phyloP scores from a whole-genome alignment of 2,113 vertebrate genomes.

The Alectura lathami region DNA sequence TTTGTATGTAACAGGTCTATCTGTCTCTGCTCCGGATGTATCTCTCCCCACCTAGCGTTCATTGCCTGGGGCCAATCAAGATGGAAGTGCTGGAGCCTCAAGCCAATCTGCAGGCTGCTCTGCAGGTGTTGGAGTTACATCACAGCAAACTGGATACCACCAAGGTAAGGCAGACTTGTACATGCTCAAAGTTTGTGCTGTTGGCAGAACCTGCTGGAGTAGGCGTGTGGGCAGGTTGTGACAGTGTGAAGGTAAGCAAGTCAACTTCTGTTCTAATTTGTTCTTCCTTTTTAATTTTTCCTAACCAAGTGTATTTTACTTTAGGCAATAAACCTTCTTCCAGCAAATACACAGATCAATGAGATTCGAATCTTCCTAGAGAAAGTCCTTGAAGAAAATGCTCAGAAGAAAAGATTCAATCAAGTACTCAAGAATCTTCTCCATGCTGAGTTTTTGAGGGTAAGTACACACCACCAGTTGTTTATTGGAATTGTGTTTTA shows the following conservation, averaged over 20 bases:
- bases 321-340: constrained; percentile 94
- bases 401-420: constrained; percentile 91
- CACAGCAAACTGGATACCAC: constrained; percentile 97
- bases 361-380: constrained; percentile 96
- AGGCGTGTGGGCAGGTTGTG: not conserved
- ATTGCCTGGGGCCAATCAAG: constrained; percentile 94
- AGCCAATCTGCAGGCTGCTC: constrained; percentile 91
- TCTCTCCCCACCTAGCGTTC: constrained; percentile 92
- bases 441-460: constrained; percentile 95
- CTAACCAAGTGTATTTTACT: not conserved
- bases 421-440: constrained; percentile 97
- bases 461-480: constrained; percentile 39
- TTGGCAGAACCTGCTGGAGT: not conserved
- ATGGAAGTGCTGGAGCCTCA: constrained; percentile 92
- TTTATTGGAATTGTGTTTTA: not conserved
- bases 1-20: constrained; percentile 85
- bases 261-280: not conserved
- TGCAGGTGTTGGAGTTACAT: constrained; percentile 93
- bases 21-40: constrained; percentile 96
- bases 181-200: not conserved
- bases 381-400: constrained; percentile 96
- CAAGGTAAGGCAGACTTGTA: constrained; percentile 79
- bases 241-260: not conserved
- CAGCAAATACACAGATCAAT: constrained; percentile 95
- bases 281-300: not conserved